Base-by-base conservation (phyloP, 2,113 vertebrate genomes). In the Dinomys branickii region DNA sequence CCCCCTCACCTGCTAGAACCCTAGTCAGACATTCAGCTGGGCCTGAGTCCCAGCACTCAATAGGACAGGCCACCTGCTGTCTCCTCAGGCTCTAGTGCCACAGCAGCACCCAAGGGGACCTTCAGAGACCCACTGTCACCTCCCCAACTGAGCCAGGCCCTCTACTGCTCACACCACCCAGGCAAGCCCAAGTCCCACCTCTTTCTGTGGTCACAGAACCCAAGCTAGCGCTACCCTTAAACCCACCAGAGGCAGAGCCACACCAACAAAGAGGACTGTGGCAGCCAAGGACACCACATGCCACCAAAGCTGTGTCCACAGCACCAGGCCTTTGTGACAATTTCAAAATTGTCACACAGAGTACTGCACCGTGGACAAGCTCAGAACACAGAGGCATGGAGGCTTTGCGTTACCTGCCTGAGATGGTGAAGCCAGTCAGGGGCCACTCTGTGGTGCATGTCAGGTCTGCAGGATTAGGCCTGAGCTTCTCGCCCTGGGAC, bases 281-380 rank as follows among this genome's bases (percentile, higher is more conserved):
- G 77, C 69, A 22, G 59, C 0, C 24, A 38, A 9, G 9, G 44
- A 69, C 71, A 44, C 33, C 13, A 58, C 38, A 58, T 0, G 2
- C n/a, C 0, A 20, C 47, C 14, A 1, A 19, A 28, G 75, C 26
- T 20, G 24, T 63, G 13, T 52, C 47, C 44, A 30, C n/a, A 11
- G 73, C 4, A 28, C 35, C 5, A 1, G 44, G 12, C 52, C 47
- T 61, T 41, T n/a, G 33, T 0, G 16, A 56, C 38, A 54, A 33
- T 61, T 52, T 65, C 11, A 3, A 77, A 24, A n/a, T n/a, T n/a
- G n/a, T n/a, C n/a, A n/a, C n/a, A n/a, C n/a, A n/a, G 30, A 9
- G 17, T 7, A 26, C 17, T 6, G 35, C 1, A 1, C 30, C 16
- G 9, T 0, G 20, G 47, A 12, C 16, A 50, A 38, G n/a, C n/a